phyloP scores from a whole-genome alignment of 2,888 invertebrate species.

The Metallyticus violacea region DNA sequence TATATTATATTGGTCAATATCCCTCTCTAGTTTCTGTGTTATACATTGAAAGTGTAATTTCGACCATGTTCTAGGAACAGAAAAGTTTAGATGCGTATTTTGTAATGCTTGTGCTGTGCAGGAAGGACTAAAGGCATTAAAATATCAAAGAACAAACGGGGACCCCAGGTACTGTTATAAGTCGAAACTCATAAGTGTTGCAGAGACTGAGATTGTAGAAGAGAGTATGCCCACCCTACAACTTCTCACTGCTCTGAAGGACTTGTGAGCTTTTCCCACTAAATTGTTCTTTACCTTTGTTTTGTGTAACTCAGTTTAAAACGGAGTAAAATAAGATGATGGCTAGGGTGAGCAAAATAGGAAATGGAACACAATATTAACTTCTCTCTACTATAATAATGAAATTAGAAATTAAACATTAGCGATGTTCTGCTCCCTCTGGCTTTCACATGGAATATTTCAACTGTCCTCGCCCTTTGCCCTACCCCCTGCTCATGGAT shows the following conservation, averaged over 20 bases:
- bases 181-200: background rate
- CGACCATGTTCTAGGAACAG: too few species aligned
- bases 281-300: background rate
- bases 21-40: too few species aligned
- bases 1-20: too few species aligned
- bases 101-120: too few species aligned
- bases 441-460: slow-evolving; percentile 7
- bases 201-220: too few species aligned
- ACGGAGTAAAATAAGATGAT: background rate
- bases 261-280: background rate
- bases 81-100: too few species aligned
- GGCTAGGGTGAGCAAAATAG: background rate
- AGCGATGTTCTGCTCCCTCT: background rate
- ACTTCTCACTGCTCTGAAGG: background rate
- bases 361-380: slow-evolving; percentile 7
- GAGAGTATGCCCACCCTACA: background rate
- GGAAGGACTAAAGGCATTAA: too few species aligned
- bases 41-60: too few species aligned
- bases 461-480: background rate
- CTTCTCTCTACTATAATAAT: background rate
- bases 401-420: slow-evolving; percentile 20
- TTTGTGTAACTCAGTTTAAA: background rate
- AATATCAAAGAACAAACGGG: too few species aligned
- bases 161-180: too few species aligned
- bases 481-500: background rate